These are phyloP conservation scores for Daphoenositta chrysoptera DNA, from an alignment of 2,113 vertebrate genomes.

Conservation along the genomic window DNA sequence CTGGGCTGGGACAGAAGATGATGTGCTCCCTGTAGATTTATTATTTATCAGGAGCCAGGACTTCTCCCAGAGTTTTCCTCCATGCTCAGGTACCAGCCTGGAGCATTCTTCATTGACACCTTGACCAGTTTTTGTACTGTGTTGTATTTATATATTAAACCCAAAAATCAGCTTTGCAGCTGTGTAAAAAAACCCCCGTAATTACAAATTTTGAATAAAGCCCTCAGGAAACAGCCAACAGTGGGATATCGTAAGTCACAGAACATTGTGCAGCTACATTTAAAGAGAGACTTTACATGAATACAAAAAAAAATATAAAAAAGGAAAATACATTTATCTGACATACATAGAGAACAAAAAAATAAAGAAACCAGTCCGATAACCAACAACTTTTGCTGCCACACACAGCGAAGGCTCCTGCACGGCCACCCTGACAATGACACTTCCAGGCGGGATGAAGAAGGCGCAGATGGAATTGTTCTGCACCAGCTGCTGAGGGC, in stretches of 20 bases:
- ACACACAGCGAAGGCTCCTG: background rate
- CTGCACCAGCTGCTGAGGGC: background rate
- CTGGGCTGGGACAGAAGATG: rapidly evolving
- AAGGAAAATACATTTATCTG: background rate
- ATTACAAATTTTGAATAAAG: background rate
- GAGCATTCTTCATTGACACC: background rate
- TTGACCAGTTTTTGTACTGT: background rate
- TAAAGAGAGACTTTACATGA: background rate
- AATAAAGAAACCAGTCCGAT: background rate
- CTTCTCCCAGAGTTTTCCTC: background rate
- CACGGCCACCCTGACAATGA: background rate
- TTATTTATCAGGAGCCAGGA: background rate
- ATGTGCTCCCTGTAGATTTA: rapidly evolving
- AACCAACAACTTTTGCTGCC: background rate
- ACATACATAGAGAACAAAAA: background rate
- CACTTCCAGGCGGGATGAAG: background rate
- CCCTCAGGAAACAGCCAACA: background rate
- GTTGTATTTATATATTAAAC: background rate
- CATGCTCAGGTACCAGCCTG: background rate
- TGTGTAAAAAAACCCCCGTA: background rate
- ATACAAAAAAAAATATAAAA: background rate
- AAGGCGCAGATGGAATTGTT: background rate
- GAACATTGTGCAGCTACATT: background rate
- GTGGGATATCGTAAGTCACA: background rate
- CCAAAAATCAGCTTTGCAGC: background rate